Percentiles rank a stretch among this genome's conserved stretches.
Conservation (phyloP, 2,113 vertebrate species). For the Erinaceus europaeus region DNA sequence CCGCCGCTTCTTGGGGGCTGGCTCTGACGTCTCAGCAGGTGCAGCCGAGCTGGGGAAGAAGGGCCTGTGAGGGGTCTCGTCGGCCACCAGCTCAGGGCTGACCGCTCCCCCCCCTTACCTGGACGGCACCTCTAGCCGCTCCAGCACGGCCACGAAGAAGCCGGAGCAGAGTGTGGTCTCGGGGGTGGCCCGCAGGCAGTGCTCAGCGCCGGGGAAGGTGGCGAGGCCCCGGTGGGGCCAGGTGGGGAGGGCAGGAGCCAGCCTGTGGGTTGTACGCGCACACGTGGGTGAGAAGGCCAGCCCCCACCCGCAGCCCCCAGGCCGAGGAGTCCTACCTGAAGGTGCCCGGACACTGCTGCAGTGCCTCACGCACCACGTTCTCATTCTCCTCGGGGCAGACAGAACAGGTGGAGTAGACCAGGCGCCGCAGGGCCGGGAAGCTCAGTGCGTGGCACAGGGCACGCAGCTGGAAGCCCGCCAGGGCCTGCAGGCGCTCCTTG, state of each 20-base stretch:
- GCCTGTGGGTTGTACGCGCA: conserved; percentile 72
- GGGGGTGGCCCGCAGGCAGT: conserved; percentile 90
- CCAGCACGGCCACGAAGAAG: conserved; percentile 93
- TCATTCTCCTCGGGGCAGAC: conserved; percentile 93
- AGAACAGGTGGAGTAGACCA: conserved; percentile 97
- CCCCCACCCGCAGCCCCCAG: not conserved
- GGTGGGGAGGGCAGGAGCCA: conserved; percentile 84
- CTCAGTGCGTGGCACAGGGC: conserved; percentile 86
- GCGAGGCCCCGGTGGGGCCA: conserved; percentile 90
- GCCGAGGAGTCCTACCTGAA: conserved; percentile 84
- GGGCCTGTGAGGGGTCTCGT: not conserved
- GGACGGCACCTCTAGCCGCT: conserved; percentile 70
- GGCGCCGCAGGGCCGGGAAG: conserved; percentile 87
- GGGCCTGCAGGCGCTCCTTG: conserved; percentile 81
- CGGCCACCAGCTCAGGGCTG: not conserved
- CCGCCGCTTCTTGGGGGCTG: conserved; percentile 59
- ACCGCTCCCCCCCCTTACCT: conserved; percentile 24
- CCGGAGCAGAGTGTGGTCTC: conserved; percentile 88
- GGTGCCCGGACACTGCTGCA: conserved; percentile 78
- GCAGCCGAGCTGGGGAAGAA: conserved; percentile 47
- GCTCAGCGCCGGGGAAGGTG: conserved; percentile 80
- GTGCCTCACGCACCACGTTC: conserved; percentile 85
- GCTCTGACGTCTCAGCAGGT: not conserved
- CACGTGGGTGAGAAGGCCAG: not conserved
- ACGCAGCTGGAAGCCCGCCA: conserved; percentile 90